Evolutionary conservation across 2,113 vertebrate genomes (phyloP).

Genomic region (Bujurquina vittata): DNA sequence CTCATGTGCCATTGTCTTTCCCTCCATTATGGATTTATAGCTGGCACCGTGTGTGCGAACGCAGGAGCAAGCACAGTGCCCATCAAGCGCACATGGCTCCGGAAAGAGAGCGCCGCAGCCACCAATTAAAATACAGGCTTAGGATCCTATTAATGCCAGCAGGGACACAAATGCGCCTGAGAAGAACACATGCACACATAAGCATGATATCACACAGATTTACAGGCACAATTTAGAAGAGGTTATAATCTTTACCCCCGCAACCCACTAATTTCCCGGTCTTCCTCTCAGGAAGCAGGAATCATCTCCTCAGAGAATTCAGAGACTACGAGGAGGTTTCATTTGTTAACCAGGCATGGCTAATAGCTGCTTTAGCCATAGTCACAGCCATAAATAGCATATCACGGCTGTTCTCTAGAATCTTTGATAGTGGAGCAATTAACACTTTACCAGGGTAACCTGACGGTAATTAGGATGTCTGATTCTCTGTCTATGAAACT

Average conservation of each 20-base stretch:
- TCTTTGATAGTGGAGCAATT: constrained; percentile 56
- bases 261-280: not conserved
- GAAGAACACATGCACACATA: not conserved
- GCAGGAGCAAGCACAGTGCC: not conserved
- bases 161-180: not conserved
- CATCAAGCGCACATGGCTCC: not conserved
- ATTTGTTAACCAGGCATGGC: constrained; percentile 54
- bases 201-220: constrained; percentile 8
- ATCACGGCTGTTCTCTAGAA: constrained; percentile 63
- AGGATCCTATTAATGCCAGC: constrained; percentile 23
- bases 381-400: constrained; percentile 54
- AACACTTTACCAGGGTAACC: constrained; percentile 59
- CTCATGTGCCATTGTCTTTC: constrained; percentile 61
- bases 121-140: constrained; percentile 59
- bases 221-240: constrained; percentile 5
- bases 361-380: constrained; percentile 52
- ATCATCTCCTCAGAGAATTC: constrained; percentile 50
- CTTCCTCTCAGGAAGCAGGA: constrained; percentile 7
- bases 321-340: constrained; percentile 34
- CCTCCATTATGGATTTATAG: constrained; percentile 47
- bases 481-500: constrained; percentile 44
- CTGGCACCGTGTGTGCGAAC: constrained; percentile 32
- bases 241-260: constrained; percentile 51
- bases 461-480: constrained; percentile 55
- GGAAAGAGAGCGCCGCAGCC: constrained; percentile 18